A percentile compares a stretch with the other conserved stretches of the same genome.
These are phyloP conservation scores for Nannobrachium achirus DNA, from an alignment of 2,113 vertebrate species.

Conservation along the genomic window DNA sequence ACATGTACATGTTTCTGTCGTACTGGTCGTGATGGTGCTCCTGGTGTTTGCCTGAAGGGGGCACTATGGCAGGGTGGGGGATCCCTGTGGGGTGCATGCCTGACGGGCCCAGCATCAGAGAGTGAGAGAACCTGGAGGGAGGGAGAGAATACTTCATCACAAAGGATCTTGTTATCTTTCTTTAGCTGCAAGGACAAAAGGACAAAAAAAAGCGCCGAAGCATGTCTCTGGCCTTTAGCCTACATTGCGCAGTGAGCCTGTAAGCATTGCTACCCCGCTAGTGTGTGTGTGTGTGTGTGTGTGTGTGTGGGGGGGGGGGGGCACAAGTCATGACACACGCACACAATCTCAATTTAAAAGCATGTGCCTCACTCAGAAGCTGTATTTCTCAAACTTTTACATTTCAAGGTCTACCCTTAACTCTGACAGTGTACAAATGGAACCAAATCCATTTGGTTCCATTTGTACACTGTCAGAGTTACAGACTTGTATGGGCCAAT, in stretches of 20 bases:
- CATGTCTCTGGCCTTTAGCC: slow-evolving; percentile 7
- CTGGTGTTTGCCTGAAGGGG: slow-evolving; percentile 87
- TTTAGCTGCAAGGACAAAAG: too few relatives aligned
- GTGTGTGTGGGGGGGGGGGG: too few relatives aligned
- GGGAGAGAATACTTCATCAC: background rate
- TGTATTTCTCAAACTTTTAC: too few relatives aligned
- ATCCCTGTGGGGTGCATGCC: slow-evolving; percentile 95
- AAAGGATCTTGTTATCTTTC: background rate
- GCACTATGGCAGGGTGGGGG: slow-evolving; percentile 94
- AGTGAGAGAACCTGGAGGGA: slow-evolving; percentile 90
- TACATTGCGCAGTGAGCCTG: slow-evolving; percentile 34
- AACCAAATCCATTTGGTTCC: too few relatives aligned
- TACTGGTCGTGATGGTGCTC: slow-evolving; percentile 82
- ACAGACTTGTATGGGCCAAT: too few relatives aligned
- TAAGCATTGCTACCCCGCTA: slow-evolving; percentile 19
- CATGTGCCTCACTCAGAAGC: background rate
- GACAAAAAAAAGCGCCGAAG: slow-evolving; percentile 24
- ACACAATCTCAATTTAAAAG: background rate
- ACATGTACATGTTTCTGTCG: slow-evolving; percentile 88
- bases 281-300: too few relatives aligned
- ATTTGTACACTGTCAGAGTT: too few relatives aligned
- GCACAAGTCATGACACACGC: background rate
- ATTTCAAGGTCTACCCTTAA: too few relatives aligned
- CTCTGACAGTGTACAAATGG: too few relatives aligned
- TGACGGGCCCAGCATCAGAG: slow-evolving; percentile 90